Conservation (phyloP, 2,888 invertebrate genomes). For the Coremacera marginata region DNA sequence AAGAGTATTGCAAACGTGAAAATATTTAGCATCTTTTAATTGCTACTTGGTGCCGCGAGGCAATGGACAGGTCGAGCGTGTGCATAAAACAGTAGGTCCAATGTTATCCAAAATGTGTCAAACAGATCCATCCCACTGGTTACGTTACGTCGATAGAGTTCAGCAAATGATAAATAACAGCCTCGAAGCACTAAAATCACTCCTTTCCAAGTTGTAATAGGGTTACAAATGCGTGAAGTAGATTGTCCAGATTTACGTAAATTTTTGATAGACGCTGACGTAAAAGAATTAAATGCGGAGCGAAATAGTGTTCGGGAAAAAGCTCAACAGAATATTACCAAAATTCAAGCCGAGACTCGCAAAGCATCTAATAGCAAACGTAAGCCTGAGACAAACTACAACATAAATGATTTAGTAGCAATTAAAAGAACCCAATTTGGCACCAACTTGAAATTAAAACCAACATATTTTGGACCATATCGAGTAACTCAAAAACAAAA, state of each 20-base stretch:
- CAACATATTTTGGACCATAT: too few species aligned
- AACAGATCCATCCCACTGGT: constrained; percentile 57
- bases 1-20: too few species aligned
- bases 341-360: too few species aligned
- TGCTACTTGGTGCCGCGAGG: too few species aligned
- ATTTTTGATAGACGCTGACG: constrained; percentile 21
- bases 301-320: constrained; percentile 32
- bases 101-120: too few species aligned
- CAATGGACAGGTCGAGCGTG: constrained; percentile 57
- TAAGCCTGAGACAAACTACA: too few species aligned
- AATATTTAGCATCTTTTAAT: too few species aligned
- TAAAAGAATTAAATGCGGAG: constrained; percentile 23
- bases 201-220: constrained; percentile 42
- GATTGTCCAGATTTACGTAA: constrained; percentile 21
- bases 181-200: constrained; percentile 54
- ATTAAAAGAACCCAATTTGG: too few species aligned
- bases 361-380: too few species aligned
- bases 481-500: too few species aligned
- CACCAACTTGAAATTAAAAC: too few species aligned
- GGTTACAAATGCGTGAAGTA: constrained; percentile 33
- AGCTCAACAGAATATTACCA: constrained; percentile 28
- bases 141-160: constrained; percentile 48
- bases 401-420: too few species aligned
- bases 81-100: constrained; percentile 61
- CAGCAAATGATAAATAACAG: constrained; percentile 56